phyloP scores from a whole-genome alignment of 2,113 vertebrate genomes.

The Mohoua ochrocephala region DNA sequence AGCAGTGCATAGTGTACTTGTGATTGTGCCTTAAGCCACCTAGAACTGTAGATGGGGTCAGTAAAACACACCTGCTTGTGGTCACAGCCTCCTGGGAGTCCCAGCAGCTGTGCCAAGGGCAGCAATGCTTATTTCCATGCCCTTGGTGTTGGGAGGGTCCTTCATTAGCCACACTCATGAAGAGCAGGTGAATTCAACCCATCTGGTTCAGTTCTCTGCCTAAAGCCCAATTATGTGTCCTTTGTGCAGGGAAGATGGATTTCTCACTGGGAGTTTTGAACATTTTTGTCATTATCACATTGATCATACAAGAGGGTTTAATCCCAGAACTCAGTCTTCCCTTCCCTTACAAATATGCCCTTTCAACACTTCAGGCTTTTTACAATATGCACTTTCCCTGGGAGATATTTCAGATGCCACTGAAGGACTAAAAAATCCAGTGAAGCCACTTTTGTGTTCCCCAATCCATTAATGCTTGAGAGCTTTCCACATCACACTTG shows the following conservation, averaged over 20 bases:
- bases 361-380: background rate
- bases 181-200: background rate
- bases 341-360: background rate
- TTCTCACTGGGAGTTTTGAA: background rate
- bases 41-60: background rate
- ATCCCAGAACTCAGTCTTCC: background rate
- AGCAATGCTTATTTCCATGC: background rate
- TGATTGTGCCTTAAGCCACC: background rate
- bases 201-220: background rate
- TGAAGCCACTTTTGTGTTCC: background rate
- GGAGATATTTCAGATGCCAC: background rate
- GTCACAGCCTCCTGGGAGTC: background rate
- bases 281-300: background rate
- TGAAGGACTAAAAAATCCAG: background rate
- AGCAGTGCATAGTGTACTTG: background rate
- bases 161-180: background rate
- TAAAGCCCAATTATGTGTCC: background rate
- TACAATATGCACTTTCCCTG: background rate
- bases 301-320: background rate
- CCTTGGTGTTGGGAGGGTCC: background rate
- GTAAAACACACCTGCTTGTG: background rate
- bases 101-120: background rate
- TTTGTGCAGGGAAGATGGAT: background rate
- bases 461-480: background rate
- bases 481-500: background rate